Percentiles rank a stretch among this genome's conserved stretches.
phyloP scores from a whole-genome alignment of 2,888 invertebrate species.

The Melipona beecheii region DNA sequence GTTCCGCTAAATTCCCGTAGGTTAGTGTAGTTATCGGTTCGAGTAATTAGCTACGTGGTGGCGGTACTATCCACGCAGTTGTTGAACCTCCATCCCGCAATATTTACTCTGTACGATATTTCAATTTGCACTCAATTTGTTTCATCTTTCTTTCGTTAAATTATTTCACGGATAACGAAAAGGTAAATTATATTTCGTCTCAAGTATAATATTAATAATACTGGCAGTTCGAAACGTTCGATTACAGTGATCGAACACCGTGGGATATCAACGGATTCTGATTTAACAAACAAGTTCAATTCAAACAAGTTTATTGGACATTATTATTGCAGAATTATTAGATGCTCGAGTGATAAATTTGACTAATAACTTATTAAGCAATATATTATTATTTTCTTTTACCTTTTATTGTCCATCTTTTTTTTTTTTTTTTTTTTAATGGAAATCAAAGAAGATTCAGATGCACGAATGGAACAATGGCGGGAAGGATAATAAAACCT shows the following conservation, averaged over 20 bases:
- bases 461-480: neutral
- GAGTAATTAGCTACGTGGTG: slow-evolving; percentile 35
- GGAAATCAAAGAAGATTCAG: neutral
- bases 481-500: slow-evolving; percentile 31
- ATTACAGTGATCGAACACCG: neutral
- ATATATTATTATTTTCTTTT: too few relatives aligned
- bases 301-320: neutral
- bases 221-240: neutral
- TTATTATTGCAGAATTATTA: neutral
- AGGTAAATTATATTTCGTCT: neutral
- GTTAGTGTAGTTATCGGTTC: slow-evolving; percentile 30
- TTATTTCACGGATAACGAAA: neutral
- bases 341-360: neutral
- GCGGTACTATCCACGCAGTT: slow-evolving; percentile 29
- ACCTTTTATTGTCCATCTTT: neutral
- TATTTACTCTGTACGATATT: neutral
- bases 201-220: too few relatives aligned
- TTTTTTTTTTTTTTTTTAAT: too few relatives aligned
- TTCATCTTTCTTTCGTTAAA: neutral
- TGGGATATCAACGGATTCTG: neutral
- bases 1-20: slow-evolving; percentile 25
- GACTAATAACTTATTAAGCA: neutral
- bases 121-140: neutral
- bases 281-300: neutral
- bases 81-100: neutral